Percentiles rank a stretch among this genome's conserved stretches.
These are phyloP conservation scores for Camponotus pennsylvanicus DNA, from an alignment of 1,140 invertebrate species.

Conservation along the genomic window DNA sequence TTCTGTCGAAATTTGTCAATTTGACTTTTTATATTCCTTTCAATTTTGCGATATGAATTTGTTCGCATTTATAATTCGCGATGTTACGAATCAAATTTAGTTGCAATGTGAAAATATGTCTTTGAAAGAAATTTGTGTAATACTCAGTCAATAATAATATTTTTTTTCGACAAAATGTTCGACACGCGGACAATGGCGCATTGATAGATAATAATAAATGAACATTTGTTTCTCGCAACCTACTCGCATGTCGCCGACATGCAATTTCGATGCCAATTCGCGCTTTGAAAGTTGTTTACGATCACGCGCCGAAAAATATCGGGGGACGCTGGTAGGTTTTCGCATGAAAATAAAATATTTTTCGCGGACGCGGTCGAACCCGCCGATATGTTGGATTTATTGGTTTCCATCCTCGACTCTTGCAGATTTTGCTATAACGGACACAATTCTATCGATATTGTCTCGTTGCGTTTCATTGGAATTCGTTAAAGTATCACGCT, in stretches of 20 bases:
- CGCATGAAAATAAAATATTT: slow-evolving; percentile 73
- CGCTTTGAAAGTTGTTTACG: slow-evolving; percentile 73
- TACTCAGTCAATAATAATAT: not conserved
- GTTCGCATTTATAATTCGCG: not conserved
- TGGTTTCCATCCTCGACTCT: slow-evolving; percentile 49
- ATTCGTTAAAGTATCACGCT: slow-evolving; percentile 51
- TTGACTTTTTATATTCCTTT: slow-evolving; percentile 2
- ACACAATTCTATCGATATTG: slow-evolving; percentile 54
- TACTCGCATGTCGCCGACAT: slow-evolving; percentile 47
- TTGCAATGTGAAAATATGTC: not conserved
- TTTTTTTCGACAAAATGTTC: not conserved
- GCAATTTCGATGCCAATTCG: slow-evolving; percentile 73
- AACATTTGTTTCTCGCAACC: slow-evolving; percentile 60
- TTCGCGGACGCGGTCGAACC: slow-evolving; percentile 45
- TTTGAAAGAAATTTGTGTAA: not conserved
- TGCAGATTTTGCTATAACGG: slow-evolving; percentile 52
- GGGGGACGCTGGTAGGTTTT: slow-evolving; percentile 34
- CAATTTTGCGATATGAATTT: slow-evolving; percentile 26
- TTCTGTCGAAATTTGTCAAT: slow-evolving; percentile 5
- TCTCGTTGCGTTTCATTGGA: slow-evolving; percentile 21
- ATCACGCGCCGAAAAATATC: slow-evolving; percentile 61
- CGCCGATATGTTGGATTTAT: slow-evolving; percentile 67
- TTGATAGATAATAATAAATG: slow-evolving; percentile 69
- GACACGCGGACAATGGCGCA: slow-evolving; percentile 12
- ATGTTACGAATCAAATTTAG: slow-evolving; percentile 7